Evolutionary conservation across 2,113 vertebrate genomes (phyloP).

Genomic region (Lycaon pictus): DNA sequence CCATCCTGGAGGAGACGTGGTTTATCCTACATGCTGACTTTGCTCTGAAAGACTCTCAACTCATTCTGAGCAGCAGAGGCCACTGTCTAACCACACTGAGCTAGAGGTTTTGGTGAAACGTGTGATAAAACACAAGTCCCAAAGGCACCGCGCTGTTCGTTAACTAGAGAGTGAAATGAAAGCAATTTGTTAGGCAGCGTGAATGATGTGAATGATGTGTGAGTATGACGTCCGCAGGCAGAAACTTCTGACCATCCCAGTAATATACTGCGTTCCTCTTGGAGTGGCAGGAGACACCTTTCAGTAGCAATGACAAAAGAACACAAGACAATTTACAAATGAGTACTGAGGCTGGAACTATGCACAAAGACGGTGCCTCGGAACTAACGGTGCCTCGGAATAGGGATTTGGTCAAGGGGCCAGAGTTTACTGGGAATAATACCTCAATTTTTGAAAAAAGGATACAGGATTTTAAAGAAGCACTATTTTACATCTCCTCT

Average conservation of each 20-base stretch:
- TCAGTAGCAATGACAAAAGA: background rate
- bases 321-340: background rate
- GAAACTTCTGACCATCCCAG: background rate
- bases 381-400: background rate
- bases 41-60: background rate
- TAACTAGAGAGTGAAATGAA: background rate
- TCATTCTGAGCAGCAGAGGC: background rate
- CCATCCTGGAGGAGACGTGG: rapidly evolving
- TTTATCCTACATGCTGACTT: background rate
- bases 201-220: background rate
- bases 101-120: background rate
- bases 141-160: background rate
- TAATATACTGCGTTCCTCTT: background rate
- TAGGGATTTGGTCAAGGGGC: background rate
- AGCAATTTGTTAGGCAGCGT: background rate
- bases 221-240: background rate
- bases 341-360: background rate
- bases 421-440: background rate
- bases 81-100: background rate
- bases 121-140: background rate
- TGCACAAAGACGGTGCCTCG: background rate
- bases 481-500: background rate
- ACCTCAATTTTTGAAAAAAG: background rate
- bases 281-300: background rate
- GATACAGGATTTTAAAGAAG: slow-evolving; percentile 6